phyloP scores from a whole-genome alignment of 1,140 invertebrate genomes.

The Anagrus nilaparvatae region DNA sequence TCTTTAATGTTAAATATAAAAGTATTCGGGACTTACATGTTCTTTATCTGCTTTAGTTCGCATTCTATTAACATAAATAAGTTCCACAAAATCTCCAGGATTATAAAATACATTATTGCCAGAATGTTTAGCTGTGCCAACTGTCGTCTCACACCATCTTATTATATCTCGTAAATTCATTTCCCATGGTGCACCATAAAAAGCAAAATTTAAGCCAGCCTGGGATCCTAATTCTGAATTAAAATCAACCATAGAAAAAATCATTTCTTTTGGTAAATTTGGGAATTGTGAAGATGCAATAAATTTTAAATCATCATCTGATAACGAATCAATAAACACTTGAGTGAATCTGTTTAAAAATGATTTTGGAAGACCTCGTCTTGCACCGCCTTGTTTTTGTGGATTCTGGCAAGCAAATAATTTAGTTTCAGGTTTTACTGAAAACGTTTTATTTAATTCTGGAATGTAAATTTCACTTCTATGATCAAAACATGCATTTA shows the following conservation, averaged over 20 bases:
- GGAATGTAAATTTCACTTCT: constrained; percentile 92
- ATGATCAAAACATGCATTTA: constrained; percentile 98
- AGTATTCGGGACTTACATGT: constrained; percentile 33
- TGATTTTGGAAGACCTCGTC: constrained; percentile 90
- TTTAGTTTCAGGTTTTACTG: constrained; percentile 63
- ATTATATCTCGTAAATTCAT: constrained; percentile 93
- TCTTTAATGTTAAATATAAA: neutral
- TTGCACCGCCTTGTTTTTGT: constrained; percentile 85
- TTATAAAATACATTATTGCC: constrained; percentile 27
- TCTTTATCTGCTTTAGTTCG: constrained; percentile 60
- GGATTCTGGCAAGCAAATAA: constrained; percentile 99
- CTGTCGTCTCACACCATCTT: constrained; percentile 75
- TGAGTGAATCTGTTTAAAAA: constrained; percentile 98
- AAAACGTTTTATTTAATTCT: constrained; percentile 76
- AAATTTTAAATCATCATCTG: constrained; percentile 61
- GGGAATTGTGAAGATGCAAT: constrained; percentile 50
- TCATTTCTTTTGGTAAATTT: constrained; percentile 42
- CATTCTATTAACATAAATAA: constrained; percentile 78
- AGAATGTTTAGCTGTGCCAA: constrained; percentile 20
- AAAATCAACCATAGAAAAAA: constrained; percentile 71
- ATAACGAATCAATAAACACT: constrained; percentile 80
- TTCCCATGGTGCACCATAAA: constrained; percentile 83
- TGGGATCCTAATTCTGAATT: constrained; percentile 59
- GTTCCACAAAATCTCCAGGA: constrained; percentile 57
- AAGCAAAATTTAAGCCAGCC: constrained; percentile 58